Conservation (phyloP, 2,113 vertebrate species). For the Octodon degus region DNA sequence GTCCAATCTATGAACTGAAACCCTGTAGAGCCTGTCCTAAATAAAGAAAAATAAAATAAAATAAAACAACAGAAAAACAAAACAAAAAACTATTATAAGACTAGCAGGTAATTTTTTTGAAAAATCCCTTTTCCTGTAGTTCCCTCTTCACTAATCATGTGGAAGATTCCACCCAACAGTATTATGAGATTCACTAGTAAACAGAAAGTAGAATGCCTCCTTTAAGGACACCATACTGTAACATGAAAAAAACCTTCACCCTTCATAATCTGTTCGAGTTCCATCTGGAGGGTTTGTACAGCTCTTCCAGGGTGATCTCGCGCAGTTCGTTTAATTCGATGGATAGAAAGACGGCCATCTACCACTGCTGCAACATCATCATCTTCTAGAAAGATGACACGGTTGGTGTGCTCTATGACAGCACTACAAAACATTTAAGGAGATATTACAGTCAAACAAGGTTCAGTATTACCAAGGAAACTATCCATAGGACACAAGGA, state of each 20-base stretch:
- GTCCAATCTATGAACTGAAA: too few species aligned
- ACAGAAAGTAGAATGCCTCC: background rate
- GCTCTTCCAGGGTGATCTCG: conserved; percentile 95
- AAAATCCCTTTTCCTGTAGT: background rate
- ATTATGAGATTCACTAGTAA: background rate
- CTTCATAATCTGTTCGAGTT: conserved; percentile 99
- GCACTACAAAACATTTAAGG: conserved; percentile 86
- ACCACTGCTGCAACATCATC: conserved; percentile 96
- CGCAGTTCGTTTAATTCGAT: conserved; percentile 94
- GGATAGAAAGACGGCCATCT: conserved; percentile 96
- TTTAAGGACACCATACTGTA: background rate
- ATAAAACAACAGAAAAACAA: background rate
- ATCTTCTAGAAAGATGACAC: conserved; percentile 98
- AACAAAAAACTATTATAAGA: background rate
- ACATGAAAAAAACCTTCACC: conserved; percentile 84
- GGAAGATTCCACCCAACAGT: background rate
- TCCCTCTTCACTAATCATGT: background rate
- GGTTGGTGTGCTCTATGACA: conserved; percentile 98
- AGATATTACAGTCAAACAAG: conserved; percentile 8
- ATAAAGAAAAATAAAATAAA: too few species aligned
- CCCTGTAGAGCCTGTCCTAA: too few species aligned
- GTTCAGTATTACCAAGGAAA: background rate
- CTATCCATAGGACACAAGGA: background rate
- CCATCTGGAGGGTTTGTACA: conserved; percentile 98
- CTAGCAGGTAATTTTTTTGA: conserved; percentile 23